phyloP scores from a whole-genome alignment of 1,140 invertebrate genomes.

The Paraescarpia echinospica region DNA sequence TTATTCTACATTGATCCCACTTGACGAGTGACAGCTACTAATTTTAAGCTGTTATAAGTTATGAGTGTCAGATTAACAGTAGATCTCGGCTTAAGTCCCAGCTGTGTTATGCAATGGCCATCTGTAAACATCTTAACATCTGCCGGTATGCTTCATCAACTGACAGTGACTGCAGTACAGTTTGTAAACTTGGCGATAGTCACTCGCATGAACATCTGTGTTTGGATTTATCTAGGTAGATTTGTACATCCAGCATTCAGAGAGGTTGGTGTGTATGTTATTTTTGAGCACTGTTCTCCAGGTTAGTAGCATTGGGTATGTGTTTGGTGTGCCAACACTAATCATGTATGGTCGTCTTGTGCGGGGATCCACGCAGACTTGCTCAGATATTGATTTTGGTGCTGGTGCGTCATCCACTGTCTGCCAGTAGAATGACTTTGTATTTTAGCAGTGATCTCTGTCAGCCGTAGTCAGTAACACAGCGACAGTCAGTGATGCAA shows the following conservation, averaged over 20 bases:
- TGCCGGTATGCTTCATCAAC: neutral
- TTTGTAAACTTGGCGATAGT: neutral
- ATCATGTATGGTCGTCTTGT: neutral
- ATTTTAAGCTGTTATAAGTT: too few species aligned
- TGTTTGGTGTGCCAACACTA: neutral
- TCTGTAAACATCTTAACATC: neutral
- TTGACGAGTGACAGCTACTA: too few species aligned
- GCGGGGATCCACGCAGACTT: neutral
- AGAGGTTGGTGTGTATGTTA: neutral
- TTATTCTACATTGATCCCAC: too few species aligned
- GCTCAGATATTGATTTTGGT: neutral
- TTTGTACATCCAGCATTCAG: neutral
- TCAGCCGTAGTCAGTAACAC: neutral
- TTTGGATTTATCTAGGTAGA: neutral
- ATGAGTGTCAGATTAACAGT: too few species aligned
- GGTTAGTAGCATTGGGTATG: neutral
- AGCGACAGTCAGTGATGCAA: neutral
- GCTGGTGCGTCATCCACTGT: neutral
- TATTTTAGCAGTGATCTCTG: constrained; percentile 5
- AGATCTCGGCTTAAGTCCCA: too few species aligned
- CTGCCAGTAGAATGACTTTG: neutral
- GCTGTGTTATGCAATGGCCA: neutral
- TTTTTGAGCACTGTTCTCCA: neutral
- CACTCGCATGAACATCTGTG: neutral
- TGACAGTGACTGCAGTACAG: neutral